A percentile compares a stretch with the other conserved stretches of the same genome.
Evolutionary conservation across 2,888 invertebrate genomes (phyloP).

Genomic region (Plusia festucae): DNA sequence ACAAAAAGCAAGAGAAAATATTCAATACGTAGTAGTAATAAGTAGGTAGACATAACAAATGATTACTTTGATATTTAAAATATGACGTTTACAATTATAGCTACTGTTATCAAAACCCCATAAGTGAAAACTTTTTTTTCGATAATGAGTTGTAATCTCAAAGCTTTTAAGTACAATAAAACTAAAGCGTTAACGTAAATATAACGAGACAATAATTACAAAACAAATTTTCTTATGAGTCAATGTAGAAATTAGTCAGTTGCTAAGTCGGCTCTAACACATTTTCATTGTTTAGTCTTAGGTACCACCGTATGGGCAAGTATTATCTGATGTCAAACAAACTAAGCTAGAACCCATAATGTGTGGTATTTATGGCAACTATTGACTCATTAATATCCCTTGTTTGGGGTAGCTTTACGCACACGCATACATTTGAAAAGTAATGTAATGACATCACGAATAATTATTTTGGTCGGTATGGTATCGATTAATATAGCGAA

Average conservation of each 20-base stretch:
- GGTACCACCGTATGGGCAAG: conserved; percentile 43
- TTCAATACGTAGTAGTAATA: too few species aligned
- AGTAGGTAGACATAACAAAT: not conserved
- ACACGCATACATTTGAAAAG: conserved; percentile 71
- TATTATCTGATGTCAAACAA: conserved; percentile 64
- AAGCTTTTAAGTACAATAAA: not conserved
- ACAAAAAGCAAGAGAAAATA: too few species aligned
- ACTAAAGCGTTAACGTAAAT: conserved; percentile 22
- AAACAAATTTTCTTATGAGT: conserved; percentile 35
- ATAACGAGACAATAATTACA: conserved; percentile 35
- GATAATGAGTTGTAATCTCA: not conserved
- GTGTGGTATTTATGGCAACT: conserved; percentile 63
- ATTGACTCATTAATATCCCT: conserved; percentile 70
- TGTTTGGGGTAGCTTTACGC: conserved; percentile 74
- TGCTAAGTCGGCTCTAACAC: conserved; percentile 10
- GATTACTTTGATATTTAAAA: not conserved
- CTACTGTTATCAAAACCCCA: not conserved
- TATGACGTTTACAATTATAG: not conserved
- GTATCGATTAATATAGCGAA: conserved; percentile 72
- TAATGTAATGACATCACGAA: conserved; percentile 77
- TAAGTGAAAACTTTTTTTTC: not conserved
- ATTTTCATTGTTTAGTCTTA: conserved; percentile 54
- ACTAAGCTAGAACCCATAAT: conserved; percentile 58
- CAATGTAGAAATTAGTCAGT: conserved; percentile 23
- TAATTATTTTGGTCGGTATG: conserved; percentile 72